Evolutionary conservation across 1,140 invertebrate species (phyloP), one percentile per base, ranked within the genome.

Genomic region (Bombus cullumanus): DNA sequence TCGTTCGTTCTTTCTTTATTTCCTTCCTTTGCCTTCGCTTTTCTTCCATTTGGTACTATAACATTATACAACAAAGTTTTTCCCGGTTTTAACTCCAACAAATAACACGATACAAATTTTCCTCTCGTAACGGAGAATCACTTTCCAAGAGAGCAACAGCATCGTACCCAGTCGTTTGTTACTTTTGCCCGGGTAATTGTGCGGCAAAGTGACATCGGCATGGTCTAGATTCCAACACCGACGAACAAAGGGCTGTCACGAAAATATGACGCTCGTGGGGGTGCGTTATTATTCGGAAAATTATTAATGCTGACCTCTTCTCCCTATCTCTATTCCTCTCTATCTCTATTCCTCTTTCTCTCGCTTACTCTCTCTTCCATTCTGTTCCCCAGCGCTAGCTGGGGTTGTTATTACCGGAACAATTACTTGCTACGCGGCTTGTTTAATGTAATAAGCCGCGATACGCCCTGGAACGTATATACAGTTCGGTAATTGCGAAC

Each of bases 401-500:
- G 66, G 22, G n/a, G 75, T 53, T 59, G 83, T 84, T 84, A 84
- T 79, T 84, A 69, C 64, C 76, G 76, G 66, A 79, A 84, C 83
- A 84, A 84, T 84, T 84, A 84, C 83, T 79, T 41, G 82, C 82
- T 41, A 68, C 82, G 64, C 47, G 66, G 76, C 83, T 84, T 84
- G 76, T 84, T 84, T 84, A 84, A 84, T 84, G 66, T 79, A 84
- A 84, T 84, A 84, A 84, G 64, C 83, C 47, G 41, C 83, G 83
- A 79, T 84, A 72, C 53, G 25, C 8, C 62, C 28, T n/a, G n/a
- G n/a, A 57, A 47, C 66, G 77, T 28, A 76, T 57, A 53, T 57
- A 34, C 25, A 59, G 76, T 79, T 79, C 31, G n/a, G 37, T 79
- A 79, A 71, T 79, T 71, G 43, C 75, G 47, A 79, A 18, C 66